A percentile compares a stretch with the other conserved stretches of the same genome.
Evolutionary conservation across 1,140 invertebrate genomes (phyloP).

Genomic region (Euura lappo): DNA sequence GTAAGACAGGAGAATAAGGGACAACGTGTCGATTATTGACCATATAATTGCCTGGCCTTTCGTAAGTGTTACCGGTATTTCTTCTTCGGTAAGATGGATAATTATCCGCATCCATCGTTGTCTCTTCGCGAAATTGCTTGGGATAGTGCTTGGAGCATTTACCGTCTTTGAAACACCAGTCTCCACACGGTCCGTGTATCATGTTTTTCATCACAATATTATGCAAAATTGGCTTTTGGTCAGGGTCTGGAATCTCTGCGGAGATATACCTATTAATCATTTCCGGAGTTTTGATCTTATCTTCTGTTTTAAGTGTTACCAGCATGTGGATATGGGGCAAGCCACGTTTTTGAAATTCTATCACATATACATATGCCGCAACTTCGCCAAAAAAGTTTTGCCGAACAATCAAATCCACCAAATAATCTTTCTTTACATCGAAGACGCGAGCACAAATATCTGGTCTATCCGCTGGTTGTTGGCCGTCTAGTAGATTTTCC

Average conservation of each 20-base stretch:
- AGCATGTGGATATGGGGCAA: constrained; percentile 57
- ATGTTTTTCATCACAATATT: constrained; percentile 39
- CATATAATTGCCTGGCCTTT: background rate
- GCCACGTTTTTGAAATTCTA: constrained; percentile 62
- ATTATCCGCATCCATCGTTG: constrained; percentile 45
- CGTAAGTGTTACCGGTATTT: constrained; percentile 29
- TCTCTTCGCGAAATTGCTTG: constrained; percentile 27
- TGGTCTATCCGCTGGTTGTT: constrained; percentile 38
- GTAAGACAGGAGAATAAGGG: constrained; percentile 20
- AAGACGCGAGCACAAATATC: constrained; percentile 37
- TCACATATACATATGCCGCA: constrained; percentile 46
- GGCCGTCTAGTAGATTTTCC: constrained; percentile 38
- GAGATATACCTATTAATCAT: constrained; percentile 46
- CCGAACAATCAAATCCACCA: constrained; percentile 19
- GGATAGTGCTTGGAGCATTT: constrained; percentile 39
- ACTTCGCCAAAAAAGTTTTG: constrained; percentile 39
- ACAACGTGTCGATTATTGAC: constrained; percentile 22
- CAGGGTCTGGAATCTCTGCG: constrained; percentile 56
- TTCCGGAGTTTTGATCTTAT: constrained; percentile 44
- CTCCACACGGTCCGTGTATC: constrained; percentile 48
- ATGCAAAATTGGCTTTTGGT: constrained; percentile 28
- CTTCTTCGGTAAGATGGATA: constrained; percentile 55
- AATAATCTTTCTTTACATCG: constrained; percentile 26
- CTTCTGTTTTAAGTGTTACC: constrained; percentile 34
- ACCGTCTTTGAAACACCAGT: constrained; percentile 27